These are phyloP conservation scores for Columba guinea DNA, from an alignment of 2,797 vertebrate species.

Conservation along the genomic window DNA sequence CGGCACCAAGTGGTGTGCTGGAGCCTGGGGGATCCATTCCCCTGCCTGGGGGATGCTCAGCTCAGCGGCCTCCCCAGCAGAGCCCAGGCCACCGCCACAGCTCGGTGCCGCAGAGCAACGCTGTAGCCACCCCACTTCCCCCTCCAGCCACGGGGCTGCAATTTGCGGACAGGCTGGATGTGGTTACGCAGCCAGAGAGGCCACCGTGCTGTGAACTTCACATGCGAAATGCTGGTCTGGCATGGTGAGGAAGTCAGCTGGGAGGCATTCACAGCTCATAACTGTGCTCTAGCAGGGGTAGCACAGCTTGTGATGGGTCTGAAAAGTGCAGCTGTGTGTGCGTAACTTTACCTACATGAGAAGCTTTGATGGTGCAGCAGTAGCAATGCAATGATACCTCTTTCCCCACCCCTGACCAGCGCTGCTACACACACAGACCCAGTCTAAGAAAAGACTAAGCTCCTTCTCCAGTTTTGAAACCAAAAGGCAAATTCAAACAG, in stretches of 20 bases:
- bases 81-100: fast-evolving
- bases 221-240: background rate
- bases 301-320: background rate
- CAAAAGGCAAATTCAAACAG: background rate
- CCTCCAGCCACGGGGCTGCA: fast-evolving
- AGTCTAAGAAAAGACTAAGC: background rate
- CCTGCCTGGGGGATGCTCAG: background rate
- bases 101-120: fast-evolving
- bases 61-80: fast-evolving
- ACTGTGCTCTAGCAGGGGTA: background rate
- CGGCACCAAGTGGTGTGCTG: fast-evolving
- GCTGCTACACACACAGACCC: background rate
- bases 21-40: too few species aligned
- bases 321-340: background rate
- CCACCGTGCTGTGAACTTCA: background rate
- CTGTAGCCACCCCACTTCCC: fast-evolving
- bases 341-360: background rate
- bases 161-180: background rate
- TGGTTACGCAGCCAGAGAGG: background rate
- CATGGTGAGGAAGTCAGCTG: background rate
- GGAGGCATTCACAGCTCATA: background rate
- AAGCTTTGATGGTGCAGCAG: background rate
- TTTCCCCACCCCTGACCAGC: background rate
- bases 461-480: background rate
- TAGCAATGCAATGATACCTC: background rate